Evolutionary conservation across 2,888 invertebrate genomes (phyloP).

Genomic region (Drosophila neonasuta): DNA sequence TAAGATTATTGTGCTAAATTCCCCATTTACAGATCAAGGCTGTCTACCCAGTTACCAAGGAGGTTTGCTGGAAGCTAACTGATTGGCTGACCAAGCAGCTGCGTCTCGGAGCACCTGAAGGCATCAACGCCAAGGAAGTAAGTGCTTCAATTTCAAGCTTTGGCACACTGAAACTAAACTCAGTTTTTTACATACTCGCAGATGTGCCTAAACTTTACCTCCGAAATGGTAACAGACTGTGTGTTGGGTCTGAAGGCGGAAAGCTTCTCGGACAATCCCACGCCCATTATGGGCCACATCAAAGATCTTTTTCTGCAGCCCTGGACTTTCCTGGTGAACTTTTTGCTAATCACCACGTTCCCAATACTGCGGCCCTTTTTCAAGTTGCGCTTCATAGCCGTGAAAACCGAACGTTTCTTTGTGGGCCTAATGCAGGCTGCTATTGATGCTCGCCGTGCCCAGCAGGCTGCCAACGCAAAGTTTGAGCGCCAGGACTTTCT

Average conservation of each 20-base stretch:
- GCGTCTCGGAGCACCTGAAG: conserved; percentile 66
- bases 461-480: conserved; percentile 41
- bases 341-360: conserved; percentile 61
- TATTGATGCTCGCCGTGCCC: conserved; percentile 61
- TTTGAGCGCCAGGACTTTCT: conserved; percentile 78
- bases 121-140: conserved; percentile 82
- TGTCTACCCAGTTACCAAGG: conserved; percentile 83
- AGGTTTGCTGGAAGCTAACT: conserved; percentile 81
- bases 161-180: neutral
- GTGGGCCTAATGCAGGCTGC: conserved; percentile 68
- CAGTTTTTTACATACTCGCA: conserved; percentile 18
- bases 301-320: conserved; percentile 72
- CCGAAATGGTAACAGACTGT: conserved; percentile 82
- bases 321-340: conserved; percentile 53
- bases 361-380: conserved; percentile 64
- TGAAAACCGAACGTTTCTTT: conserved; percentile 84
- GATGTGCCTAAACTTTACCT: conserved; percentile 80
- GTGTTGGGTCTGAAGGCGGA: conserved; percentile 82
- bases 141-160: neutral
- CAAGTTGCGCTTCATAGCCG: conserved; percentile 73
- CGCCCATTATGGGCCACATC: conserved; percentile 75
- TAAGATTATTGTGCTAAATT: neutral
- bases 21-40: conserved; percentile 79
- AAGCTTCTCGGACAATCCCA: conserved; percentile 78
- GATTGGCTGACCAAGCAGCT: conserved; percentile 80